phyloP scores from a whole-genome alignment of 2,888 invertebrate genomes.

The Oscheius sp. region DNA sequence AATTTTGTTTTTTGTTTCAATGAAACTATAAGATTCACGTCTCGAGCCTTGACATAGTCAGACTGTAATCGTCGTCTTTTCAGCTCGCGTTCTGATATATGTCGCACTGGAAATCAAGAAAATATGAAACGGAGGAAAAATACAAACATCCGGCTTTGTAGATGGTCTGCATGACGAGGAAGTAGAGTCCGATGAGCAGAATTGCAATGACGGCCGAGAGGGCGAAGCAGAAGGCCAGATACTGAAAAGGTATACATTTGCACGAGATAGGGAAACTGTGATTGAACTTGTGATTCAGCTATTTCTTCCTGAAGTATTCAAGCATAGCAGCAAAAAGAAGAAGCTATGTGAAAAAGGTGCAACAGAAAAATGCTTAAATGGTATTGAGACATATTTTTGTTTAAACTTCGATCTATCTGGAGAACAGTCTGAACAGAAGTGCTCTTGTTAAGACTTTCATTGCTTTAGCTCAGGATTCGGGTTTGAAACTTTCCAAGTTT shows the following conservation, averaged over 20 bases:
- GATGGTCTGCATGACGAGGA: constrained; percentile 3
- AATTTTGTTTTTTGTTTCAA: background rate
- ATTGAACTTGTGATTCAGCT: no score
- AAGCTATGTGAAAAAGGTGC: no score
- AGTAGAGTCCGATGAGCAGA: constrained; percentile 15
- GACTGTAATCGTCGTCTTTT: background rate
- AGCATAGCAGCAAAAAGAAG: no score
- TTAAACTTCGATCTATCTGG: no score
- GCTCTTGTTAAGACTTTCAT: no score
- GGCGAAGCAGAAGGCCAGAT: constrained; percentile 18
- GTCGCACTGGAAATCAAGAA: background rate
- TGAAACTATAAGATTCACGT: background rate
- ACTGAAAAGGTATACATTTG: constrained; percentile 1
- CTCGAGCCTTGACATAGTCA: background rate
- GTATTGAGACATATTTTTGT: no score
- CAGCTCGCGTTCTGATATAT: background rate
- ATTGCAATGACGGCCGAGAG: background rate
- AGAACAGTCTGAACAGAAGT: no score
- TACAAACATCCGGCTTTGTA: constrained; percentile 6
- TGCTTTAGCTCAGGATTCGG: no score
- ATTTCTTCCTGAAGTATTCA: no score
- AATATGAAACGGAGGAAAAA: background rate
- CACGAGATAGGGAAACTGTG: no score
- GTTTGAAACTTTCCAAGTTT: no score
- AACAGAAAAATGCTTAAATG: no score